phyloP scores from a whole-genome alignment of 1,140 invertebrate species.

The Bradysia coprophila region DNA sequence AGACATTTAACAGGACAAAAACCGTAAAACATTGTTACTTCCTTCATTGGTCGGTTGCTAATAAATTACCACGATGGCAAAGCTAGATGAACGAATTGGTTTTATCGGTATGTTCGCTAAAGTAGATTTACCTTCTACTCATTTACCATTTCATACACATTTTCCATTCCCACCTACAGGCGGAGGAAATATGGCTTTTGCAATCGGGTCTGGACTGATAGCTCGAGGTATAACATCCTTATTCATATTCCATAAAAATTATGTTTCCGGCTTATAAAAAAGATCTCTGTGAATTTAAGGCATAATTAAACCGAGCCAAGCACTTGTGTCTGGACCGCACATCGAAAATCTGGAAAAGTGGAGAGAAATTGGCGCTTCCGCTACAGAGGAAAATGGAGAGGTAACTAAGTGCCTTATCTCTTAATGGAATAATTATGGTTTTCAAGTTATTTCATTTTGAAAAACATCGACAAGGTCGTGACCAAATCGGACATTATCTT shows the following conservation, averaged over 20 bases:
- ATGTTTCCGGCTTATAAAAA: slow-evolving; percentile 4
- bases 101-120: too few relatives aligned
- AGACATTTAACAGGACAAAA: too few relatives aligned
- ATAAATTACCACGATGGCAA: too few relatives aligned
- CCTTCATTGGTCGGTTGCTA: too few relatives aligned
- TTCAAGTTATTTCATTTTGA: slow-evolving; percentile 5
- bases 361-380: slow-evolving; percentile 36
- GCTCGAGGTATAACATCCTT: slow-evolving; percentile 28
- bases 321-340: slow-evolving; percentile 43
- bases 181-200: slow-evolving; percentile 85
- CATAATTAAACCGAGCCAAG: slow-evolving; percentile 17
- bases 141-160: too few relatives aligned
- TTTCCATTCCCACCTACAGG: too few relatives aligned
- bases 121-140: too few relatives aligned
- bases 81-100: slow-evolving; percentile 36
- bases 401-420: slow-evolving; percentile 13
- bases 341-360: slow-evolving; percentile 39
- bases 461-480: slow-evolving; percentile 18
- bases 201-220: slow-evolving; percentile 64
- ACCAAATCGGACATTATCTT: slow-evolving; percentile 57
- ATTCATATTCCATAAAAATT: slow-evolving; percentile 5
- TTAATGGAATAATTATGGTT: background rate
- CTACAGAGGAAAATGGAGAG: slow-evolving; percentile 39
- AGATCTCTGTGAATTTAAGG: background rate
- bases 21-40: too few relatives aligned